A percentile compares a stretch with the other conserved stretches of the same genome.
Evolutionary conservation across 1,140 invertebrate genomes (phyloP).

Genomic region (Pseudomyrmex pallidus): DNA sequence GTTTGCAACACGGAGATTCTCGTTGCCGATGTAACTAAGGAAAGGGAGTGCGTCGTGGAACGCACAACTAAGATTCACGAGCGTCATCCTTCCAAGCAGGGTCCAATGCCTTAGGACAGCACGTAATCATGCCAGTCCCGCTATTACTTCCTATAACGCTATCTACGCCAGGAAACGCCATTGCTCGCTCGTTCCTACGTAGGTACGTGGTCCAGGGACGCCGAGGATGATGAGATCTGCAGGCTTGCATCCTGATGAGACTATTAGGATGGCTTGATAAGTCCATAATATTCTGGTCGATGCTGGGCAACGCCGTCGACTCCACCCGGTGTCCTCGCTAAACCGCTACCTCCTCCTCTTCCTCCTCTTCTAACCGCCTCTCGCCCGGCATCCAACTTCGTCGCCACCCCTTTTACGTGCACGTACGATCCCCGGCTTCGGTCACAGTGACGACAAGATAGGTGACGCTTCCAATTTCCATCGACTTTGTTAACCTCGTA

Average conservation of each 20-base stretch:
- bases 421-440: conserved; percentile 64
- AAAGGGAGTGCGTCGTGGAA: background rate
- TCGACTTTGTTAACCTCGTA: conserved; percentile 76
- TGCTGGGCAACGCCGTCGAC: conserved; percentile 75
- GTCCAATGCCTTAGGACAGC: conserved; percentile 71
- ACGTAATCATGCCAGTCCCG: conserved; percentile 76
- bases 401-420: conserved; percentile 62
- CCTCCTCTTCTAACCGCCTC: conserved; percentile 28
- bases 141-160: conserved; percentile 79
- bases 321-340: conserved; percentile 78
- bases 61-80: conserved; percentile 43
- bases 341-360: conserved; percentile 63
- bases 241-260: conserved; percentile 84
- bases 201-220: conserved; percentile 73
- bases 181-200: conserved; percentile 77
- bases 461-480: conserved; percentile 73
- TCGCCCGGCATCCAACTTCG: conserved; percentile 25
- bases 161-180: conserved; percentile 77
- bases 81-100: conserved; percentile 63
- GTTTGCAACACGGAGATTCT: background rate
- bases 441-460: conserved; percentile 76
- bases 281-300: conserved; percentile 83
- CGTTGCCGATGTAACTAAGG: background rate
- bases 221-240: conserved; percentile 83
- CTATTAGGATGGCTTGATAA: conserved; percentile 84